Evolutionary conservation across 2,888 invertebrate genomes (phyloP), one percentile per base, ranked within the genome.

Genomic region (Cheilosia impressa): DNA sequence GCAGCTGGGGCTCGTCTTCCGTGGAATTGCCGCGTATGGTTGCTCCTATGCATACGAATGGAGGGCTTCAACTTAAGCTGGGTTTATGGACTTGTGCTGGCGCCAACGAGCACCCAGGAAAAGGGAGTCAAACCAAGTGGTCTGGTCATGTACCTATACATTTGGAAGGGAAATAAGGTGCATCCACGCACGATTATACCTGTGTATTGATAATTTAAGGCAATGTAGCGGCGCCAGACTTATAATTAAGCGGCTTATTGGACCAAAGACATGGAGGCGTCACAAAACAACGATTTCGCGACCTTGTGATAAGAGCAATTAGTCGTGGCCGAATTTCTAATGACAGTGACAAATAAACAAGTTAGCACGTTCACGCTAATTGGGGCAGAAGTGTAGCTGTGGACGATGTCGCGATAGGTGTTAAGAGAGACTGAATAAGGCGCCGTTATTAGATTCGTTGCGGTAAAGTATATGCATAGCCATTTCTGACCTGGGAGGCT

Each of bases 11-110:
- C 24, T 77, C 17, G 66, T 82, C 60, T 72, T 77, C 77, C 77
- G n/a, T 34, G 73, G 60, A 73, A 71, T 53, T 41, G 52, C 53
- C 17, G n/a, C 31, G 17, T 31, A 1, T 15, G 41, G 47, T 38
- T 47, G 60, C 82, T 65, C 34, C 68, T 53, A 13, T 83, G 82
- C 66, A 83, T 83, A 83, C 66, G 24, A 77, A 83, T 52, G 60
- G 38, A 77, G 72, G 71, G 60, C 63, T 60, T 53, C 53, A 50
- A 45, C 24, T 60, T 43, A 24, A 31, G 57, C 34, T 10, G 15
- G 31, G 34, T n/a, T 77, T 72, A 66, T 73, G 72, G 82, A 83
- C 71, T 77, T 71, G 52, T 62, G 9, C 47, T 82, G 82, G 82
- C 77, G 82, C 77, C 82, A 34, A 6, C 47, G 31, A 15, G 24